These are phyloP conservation scores for Tenthredo scrophulariae DNA, from an alignment of 2,888 invertebrate genomes.

Conservation along the genomic window DNA sequence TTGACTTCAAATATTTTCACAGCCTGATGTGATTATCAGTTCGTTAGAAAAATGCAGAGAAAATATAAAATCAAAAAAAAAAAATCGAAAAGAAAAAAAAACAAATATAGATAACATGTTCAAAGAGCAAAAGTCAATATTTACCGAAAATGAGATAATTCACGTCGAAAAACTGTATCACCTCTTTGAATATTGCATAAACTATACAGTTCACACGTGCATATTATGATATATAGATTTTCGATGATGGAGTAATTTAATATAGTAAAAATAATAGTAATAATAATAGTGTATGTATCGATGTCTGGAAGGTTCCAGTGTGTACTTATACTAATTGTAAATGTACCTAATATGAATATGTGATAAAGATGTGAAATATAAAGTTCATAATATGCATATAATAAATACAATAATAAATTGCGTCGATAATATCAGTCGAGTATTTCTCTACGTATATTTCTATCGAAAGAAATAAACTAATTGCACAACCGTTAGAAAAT, in stretches of 20 bases:
- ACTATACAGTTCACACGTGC: neutral
- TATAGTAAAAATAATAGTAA: neutral
- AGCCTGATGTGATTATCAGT: too few relatives aligned
- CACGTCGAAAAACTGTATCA: neutral
- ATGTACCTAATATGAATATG: constrained; percentile 39
- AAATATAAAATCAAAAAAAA: too few relatives aligned
- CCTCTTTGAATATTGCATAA: neutral
- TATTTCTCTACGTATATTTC: constrained; percentile 25
- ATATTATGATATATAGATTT: neutral
- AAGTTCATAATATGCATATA: constrained; percentile 10
- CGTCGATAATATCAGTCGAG: neutral
- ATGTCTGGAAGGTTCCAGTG: constrained; percentile 44
- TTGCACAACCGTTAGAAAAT: neutral
- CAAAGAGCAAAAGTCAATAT: neutral
- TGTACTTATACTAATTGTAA: constrained; percentile 30
- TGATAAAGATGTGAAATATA: constrained; percentile 42
- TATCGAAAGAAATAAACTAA: neutral
- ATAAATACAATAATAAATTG: neutral
- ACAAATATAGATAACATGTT: neutral
- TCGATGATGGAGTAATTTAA: constrained; percentile 21
- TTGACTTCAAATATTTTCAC: too few relatives aligned
- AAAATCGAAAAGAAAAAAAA: too few relatives aligned
- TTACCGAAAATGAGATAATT: neutral
- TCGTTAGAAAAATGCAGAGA: too few relatives aligned
- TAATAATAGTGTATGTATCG: constrained; percentile 35